A percentile compares a stretch with the other conserved stretches of the same genome.
Evolutionary conservation across 2,797 vertebrate species (phyloP).

Genomic region (Benthosema pterotum): DNA sequence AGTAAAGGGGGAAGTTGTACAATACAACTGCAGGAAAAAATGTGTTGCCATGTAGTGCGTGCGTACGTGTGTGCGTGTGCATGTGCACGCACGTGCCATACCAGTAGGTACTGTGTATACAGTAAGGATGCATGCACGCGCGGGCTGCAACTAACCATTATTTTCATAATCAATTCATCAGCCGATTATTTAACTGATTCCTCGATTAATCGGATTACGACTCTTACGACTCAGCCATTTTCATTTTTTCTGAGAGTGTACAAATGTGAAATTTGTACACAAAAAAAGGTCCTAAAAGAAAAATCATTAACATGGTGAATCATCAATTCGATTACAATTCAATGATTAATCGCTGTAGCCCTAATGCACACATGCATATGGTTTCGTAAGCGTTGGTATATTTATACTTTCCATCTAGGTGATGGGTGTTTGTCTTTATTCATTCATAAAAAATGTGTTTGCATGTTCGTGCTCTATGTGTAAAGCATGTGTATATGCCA

Average conservation of each 20-base stretch:
- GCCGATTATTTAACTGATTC: too few species aligned
- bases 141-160: too few species aligned
- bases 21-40: neutral
- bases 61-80: constrained; percentile 13
- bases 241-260: too few species aligned
- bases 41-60: constrained; percentile 10
- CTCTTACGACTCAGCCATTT: too few species aligned
- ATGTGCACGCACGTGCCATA: constrained; percentile 29
- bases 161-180: too few species aligned
- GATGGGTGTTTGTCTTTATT: constrained; percentile 1
- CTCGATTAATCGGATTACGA: too few species aligned
- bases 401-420: constrained; percentile 1
- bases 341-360: too few species aligned
- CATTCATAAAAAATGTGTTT: constrained; percentile 25
- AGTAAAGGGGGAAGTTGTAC: too few species aligned
- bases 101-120: constrained; percentile 37
- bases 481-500: constrained; percentile 2
- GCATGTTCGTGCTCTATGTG: constrained; percentile 13
- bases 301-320: too few species aligned
- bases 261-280: too few species aligned
- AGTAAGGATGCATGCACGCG: constrained; percentile 51
- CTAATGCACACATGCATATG: constrained; percentile 60
- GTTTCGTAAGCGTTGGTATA: constrained; percentile 29
- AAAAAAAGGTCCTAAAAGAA: too few species aligned
- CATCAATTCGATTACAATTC: too few species aligned